Percentiles rank a stretch among this genome's conserved stretches.
Conservation (phyloP, 2,888 invertebrate species). For the Anagyrus pseudococci region DNA sequence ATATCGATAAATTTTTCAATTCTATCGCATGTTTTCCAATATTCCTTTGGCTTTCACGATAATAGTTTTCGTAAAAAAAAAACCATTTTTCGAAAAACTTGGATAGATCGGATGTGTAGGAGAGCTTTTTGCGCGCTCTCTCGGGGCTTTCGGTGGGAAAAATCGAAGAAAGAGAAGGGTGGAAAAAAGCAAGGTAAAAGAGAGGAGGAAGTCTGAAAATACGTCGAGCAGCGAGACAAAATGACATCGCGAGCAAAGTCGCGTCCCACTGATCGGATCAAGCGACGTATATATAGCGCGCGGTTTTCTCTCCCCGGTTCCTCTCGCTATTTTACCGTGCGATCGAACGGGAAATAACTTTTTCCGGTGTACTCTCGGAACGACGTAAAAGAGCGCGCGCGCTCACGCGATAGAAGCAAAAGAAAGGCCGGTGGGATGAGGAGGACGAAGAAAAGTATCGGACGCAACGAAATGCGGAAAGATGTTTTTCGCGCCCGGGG, state of each 20-base stretch:
- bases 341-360: slow-evolving; percentile 24
- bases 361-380: slow-evolving; percentile 10
- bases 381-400: neutral
- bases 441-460: too few relatives aligned
- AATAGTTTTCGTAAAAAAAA: too few relatives aligned
- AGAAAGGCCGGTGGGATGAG: neutral
- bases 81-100: too few relatives aligned
- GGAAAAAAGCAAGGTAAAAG: slow-evolving; percentile 2
- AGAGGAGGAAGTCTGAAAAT: slow-evolving; percentile 9
- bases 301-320: slow-evolving; percentile 16
- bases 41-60: too few relatives aligned
- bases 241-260: slow-evolving; percentile 27
- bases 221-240: slow-evolving; percentile 19
- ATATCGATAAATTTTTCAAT: too few relatives aligned
- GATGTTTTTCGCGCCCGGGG: too few relatives aligned
- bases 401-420: neutral
- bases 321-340: slow-evolving; percentile 15
- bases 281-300: slow-evolving; percentile 24
- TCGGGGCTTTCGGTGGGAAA: slow-evolving; percentile 16
- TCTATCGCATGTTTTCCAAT: too few relatives aligned
- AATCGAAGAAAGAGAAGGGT: neutral
- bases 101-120: too few relatives aligned
- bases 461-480: too few relatives aligned
- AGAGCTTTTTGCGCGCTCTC: neutral
- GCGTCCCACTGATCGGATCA: slow-evolving; percentile 30